Conservation (phyloP, 2,113 vertebrate genomes). For the Xerus inauris region DNA sequence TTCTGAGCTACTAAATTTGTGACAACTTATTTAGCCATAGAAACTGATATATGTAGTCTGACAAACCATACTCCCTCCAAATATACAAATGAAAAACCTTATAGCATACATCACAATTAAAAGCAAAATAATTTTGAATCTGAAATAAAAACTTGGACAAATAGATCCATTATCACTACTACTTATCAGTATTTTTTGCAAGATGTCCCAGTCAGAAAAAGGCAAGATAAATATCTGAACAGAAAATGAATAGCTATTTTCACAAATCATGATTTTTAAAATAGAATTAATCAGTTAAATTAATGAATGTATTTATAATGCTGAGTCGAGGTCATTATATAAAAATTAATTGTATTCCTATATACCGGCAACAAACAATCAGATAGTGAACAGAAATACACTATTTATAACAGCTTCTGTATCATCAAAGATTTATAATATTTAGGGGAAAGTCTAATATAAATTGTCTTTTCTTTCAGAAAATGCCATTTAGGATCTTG, state of each 20-base stretch:
- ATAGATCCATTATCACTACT: background rate
- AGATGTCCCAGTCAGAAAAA: background rate
- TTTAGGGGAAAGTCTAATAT: background rate
- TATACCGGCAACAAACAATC: background rate
- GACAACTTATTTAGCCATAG: background rate
- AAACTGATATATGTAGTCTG: background rate
- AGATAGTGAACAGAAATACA: background rate
- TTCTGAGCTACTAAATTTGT: background rate
- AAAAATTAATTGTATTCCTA: background rate
- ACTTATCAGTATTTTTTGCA: background rate
- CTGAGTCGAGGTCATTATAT: background rate
- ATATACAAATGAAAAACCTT: background rate
- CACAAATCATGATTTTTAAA: background rate
- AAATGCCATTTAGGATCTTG: background rate
- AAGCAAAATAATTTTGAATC: background rate
- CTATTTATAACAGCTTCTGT: background rate
- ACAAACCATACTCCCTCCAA: background rate
- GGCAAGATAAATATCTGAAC: background rate
- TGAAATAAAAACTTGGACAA: background rate
- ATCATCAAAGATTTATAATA: background rate
- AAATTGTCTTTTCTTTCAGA: background rate
- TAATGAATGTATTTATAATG: background rate
- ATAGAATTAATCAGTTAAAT: background rate
- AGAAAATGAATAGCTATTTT: background rate
- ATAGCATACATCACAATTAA: background rate